phyloP scores from a whole-genome alignment of 2,797 vertebrate genomes.

The Anguilla marmorata region DNA sequence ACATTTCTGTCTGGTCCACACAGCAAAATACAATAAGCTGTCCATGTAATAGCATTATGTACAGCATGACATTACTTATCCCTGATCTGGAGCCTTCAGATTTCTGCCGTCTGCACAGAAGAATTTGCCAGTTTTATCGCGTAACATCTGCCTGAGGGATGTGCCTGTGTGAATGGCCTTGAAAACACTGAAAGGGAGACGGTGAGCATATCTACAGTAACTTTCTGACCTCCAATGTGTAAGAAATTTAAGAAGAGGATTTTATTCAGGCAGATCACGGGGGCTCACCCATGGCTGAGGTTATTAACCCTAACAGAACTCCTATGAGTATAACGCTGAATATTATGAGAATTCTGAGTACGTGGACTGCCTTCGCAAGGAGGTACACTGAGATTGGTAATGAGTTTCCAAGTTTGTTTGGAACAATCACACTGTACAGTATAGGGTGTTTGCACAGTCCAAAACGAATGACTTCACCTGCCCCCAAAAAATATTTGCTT shows the following conservation, averaged over 20 bases:
- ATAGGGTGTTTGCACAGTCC: background rate
- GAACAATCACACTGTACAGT: background rate
- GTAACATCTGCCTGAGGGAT: conserved; percentile 52
- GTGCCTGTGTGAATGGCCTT: conserved; percentile 29
- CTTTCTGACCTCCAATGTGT: conserved; percentile 51
- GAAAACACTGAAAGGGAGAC: conserved; percentile 35
- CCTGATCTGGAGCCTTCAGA: conserved; percentile 38
- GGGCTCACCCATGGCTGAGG: background rate
- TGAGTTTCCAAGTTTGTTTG: background rate
- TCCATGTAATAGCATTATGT: conserved; percentile 54
- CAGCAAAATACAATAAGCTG: conserved; percentile 47
- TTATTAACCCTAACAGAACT: background rate
- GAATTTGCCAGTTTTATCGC: conserved; percentile 40
- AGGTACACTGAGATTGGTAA: background rate
- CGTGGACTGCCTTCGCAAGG: background rate
- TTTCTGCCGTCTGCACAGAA: conserved; percentile 43
- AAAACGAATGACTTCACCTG: background rate
- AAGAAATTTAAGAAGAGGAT: conserved; percentile 27
- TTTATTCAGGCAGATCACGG: background rate
- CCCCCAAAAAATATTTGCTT: background rate
- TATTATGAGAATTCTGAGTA: background rate
- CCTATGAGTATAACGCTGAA: background rate
- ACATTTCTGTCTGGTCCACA: conserved; percentile 52
- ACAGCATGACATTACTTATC: conserved; percentile 45
- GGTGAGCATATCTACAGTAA: conserved; percentile 50